phyloP scores from a whole-genome alignment of 2,113 vertebrate genomes.

The Psilopogon haemacephalus region DNA sequence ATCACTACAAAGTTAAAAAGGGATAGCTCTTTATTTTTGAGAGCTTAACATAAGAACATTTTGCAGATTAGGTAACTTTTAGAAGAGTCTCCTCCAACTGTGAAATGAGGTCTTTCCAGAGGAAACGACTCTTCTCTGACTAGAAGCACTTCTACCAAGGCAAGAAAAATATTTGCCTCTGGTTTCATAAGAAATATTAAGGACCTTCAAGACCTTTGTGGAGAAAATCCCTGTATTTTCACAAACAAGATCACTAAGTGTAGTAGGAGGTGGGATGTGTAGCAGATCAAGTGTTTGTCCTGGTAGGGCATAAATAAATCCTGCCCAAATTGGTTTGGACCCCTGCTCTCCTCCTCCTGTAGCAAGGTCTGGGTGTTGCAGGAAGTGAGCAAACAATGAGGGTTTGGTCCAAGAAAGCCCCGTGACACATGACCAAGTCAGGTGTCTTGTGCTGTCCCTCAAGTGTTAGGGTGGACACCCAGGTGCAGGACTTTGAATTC shows the following conservation, averaged over 20 bases:
- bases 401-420: no score
- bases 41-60: background rate
- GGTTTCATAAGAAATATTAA: background rate
- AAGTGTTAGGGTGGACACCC: no score
- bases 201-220: accelerated
- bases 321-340: no score
- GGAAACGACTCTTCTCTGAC: background rate
- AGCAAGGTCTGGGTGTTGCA: no score
- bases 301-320: no score
- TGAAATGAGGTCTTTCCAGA: background rate
- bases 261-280: accelerated
- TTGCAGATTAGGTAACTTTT: background rate
- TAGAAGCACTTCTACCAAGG: background rate
- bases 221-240: background rate
- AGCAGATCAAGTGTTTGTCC: no score
- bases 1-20: background rate
- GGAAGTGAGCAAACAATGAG: no score
- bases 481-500: no score
- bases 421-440: no score
- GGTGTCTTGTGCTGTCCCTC: no score
- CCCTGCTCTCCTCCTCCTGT: no score
- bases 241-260: background rate
- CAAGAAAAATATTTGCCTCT: background rate
- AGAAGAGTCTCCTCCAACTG: background rate
- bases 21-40: background rate